Evolutionary conservation across 2,797 vertebrate genomes (phyloP).

Genomic region (Spea hammondii): DNA sequence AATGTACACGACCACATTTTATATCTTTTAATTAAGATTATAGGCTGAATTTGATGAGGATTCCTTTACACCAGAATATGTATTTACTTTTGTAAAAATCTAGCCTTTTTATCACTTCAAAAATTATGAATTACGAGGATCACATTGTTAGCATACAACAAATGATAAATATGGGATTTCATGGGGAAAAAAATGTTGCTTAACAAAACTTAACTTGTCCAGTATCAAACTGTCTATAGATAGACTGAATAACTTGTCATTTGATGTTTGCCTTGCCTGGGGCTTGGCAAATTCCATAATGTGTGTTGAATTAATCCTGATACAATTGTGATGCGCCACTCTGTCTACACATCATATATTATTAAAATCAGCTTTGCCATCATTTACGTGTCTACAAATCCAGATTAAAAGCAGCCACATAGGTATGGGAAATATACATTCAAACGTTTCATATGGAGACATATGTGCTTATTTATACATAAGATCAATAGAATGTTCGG

Average conservation of each 20-base stretch:
- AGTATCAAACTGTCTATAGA: neutral
- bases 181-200: no score
- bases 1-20: no score
- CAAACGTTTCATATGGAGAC: slow-evolving; percentile 37
- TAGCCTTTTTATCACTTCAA: no score
- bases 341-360: slow-evolving; percentile 29
- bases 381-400: slow-evolving; percentile 8
- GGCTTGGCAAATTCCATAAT: slow-evolving; percentile 6
- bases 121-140: no score
- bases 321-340: slow-evolving; percentile 39
- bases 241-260: neutral
- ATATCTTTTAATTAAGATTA: no score
- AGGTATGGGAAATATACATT: slow-evolving; percentile 35
- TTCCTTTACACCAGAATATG: no score
- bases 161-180: no score
- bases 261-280: neutral
- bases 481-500: slow-evolving; percentile 48
- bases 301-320: slow-evolving; percentile 35
- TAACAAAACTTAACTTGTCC: no score
- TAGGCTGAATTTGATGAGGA: no score
- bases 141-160: no score
- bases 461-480: slow-evolving; percentile 46
- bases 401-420: slow-evolving; percentile 34
- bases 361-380: slow-evolving; percentile 31
- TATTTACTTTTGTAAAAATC: no score